Base-by-base conservation (phyloP, 2,888 invertebrate genomes). In the Phragmatobia fuliginosa region DNA sequence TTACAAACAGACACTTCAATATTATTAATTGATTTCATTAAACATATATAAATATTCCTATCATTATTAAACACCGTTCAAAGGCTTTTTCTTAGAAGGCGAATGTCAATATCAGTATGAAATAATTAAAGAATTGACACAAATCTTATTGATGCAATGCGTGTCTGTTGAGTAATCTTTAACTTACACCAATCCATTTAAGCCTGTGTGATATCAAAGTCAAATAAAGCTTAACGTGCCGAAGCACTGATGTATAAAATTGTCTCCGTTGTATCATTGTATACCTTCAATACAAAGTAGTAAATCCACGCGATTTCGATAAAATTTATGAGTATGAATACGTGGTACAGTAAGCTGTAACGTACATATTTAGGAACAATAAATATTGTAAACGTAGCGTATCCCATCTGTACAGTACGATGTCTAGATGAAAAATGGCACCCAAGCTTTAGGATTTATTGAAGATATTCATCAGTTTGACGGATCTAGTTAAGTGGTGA, bases 401-500 rank as follows among this genome's bases (percentile, higher is more conserved):
- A 52, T 38, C 65, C 58, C 62, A 67, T 69, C 62, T 71, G 63
- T 38, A 68, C 65, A 62, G 36, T 68, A 31, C 31, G 38, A 62
- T 21, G 67, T 67, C 68, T 72, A 61, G 68, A 74, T 75, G 79
- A 79, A 74, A 79, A 77, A 80, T 73, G 6, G 38, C 65, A 31
- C 7, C 52, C 65, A 65, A 72, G 52, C 58, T 71, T 33, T 59
- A 31, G 61, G 70, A 70, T 68, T 75, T 80, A 80, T 81, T 80
- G 69, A 68, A 75, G 67, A 60, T 71, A 80, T 80, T 70, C 61
- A 74, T 80, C 82, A 74, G 77, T 71, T 74, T 77, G 79, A 71
- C 70, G 56, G 59, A 65, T 38, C 60, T 56, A 62, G 72, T 74
- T 49, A 72, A 73, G 68, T 71, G 31, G 68, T 74, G 65, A 28